A percentile compares a stretch with the other conserved stretches of the same genome.
Evolutionary conservation across 2,888 invertebrate species (phyloP).

Genomic region (Neocrepidodera transversa): DNA sequence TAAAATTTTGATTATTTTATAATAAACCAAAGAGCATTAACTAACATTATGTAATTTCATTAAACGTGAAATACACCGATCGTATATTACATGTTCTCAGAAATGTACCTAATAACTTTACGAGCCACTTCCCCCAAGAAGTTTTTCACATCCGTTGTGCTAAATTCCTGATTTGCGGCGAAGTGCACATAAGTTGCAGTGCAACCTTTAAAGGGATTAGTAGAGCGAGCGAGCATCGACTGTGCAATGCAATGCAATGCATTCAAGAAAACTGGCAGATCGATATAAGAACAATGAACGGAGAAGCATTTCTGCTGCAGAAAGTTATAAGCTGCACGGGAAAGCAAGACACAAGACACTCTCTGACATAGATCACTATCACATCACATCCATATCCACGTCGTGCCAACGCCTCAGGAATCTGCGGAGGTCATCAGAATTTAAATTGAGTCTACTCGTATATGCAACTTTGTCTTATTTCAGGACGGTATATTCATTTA

Average conservation of each 20-base stretch:
- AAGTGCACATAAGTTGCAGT: constrained; percentile 21
- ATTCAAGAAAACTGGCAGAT: constrained; percentile 25
- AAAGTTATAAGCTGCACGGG: constrained; percentile 18
- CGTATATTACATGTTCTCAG: too few species aligned
- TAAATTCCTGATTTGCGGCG: constrained; percentile 14
- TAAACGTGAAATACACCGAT: too few species aligned
- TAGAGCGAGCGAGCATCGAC: constrained; percentile 12
- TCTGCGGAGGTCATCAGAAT: constrained; percentile 30
- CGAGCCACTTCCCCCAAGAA: too few species aligned
- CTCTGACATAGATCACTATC: constrained; percentile 35
- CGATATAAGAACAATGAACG: constrained; percentile 31
- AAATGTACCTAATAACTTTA: too few species aligned
- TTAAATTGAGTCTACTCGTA: constrained; percentile 22
- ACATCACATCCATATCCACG: constrained; percentile 31
- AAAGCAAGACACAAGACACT: neutral
- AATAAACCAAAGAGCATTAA: too few species aligned
- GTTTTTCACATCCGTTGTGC: too few species aligned
- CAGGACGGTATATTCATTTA: neutral
- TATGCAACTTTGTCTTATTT: constrained; percentile 24
- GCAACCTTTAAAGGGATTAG: constrained; percentile 23
- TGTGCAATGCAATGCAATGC: too few species aligned
- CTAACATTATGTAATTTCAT: too few species aligned
- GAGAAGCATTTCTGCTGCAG: constrained; percentile 14
- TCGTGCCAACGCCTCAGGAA: constrained; percentile 26
- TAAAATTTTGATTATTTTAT: too few species aligned